Percentiles rank a stretch among this genome's conserved stretches.
phyloP scores from a whole-genome alignment of 2,113 vertebrate species.

The Ictalurus punctatus region DNA sequence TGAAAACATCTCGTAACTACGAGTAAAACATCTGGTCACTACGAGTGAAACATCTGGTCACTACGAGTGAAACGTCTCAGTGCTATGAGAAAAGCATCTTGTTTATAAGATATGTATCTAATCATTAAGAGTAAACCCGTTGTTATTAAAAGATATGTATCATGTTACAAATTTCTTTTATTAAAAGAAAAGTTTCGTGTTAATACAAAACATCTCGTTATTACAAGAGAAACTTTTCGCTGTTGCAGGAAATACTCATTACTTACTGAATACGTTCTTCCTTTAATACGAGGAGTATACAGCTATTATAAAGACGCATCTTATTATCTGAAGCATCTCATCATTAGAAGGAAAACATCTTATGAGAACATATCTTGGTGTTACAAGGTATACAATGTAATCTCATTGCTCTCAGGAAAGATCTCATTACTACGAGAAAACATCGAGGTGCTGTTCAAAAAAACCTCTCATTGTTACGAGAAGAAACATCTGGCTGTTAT shows the following conservation, averaged over 20 bases:
- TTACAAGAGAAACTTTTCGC: not conserved
- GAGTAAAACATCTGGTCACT: no score
- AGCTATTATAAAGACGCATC: not conserved
- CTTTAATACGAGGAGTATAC: not conserved
- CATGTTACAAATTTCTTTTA: not conserved
- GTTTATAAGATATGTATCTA: not conserved
- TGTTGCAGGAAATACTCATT: no score
- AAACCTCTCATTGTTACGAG: no score
- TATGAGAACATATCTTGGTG: not conserved
- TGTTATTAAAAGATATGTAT: not conserved
- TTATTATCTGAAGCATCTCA: not conserved
- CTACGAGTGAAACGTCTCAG: not conserved
- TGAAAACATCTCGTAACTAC: no score
- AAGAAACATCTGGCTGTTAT: not conserved
- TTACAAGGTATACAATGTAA: no score
- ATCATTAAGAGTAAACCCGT: not conserved
- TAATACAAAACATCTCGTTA: not conserved
- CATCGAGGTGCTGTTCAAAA: not conserved
- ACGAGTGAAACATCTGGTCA: no score
- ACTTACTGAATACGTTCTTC: not conserved
- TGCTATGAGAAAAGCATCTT: not conserved
- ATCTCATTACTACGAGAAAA: not conserved
- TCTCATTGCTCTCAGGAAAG: not conserved
- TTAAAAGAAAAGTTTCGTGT: no score
- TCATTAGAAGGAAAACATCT: not conserved